Base-by-base conservation (phyloP, 2,888 invertebrate genomes). In the Arenicola marina region DNA sequence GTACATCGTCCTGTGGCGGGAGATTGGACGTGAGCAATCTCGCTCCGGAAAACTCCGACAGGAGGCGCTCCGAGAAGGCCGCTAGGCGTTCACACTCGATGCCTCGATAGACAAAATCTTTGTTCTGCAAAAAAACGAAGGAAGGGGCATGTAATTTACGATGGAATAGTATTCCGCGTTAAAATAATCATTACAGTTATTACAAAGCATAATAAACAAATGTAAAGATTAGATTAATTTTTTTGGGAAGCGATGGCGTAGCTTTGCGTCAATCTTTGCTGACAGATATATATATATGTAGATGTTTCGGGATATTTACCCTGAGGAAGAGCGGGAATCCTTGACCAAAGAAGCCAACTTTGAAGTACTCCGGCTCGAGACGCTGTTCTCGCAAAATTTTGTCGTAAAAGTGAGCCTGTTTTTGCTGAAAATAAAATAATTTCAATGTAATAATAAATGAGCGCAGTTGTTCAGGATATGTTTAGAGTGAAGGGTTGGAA, bases 311-410 rank as follows among this genome's bases (percentile, higher is more conserved):
- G n/a, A 21, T 7, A 59, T 89, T 87, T 85, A 95, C 95, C 85
- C 95, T 88, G 51, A 96, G 92, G 85, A 96, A 96, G n/a, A 93
- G 85, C 2, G 96, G 96, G 80, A 95, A 92, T 44, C 92, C 92
- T 75, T 92, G 89, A 24, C 96, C 97, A 77, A 93, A 96, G 84
- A 95, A 97, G 7, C 95, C 95, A 57, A 97, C 96, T 56, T 95
- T 87, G 82, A 95, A 97, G 82, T 96, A 97, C 83, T 95, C 94
- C 0, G 95, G 95, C 78, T 95, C 95, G 0, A 93, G 93, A 65
- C 96, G 86, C 56, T 93, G 86, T 79, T 93, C 90, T 11, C 90
- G 91, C 78, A 96, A 84, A 73, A 96, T 94, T 66, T 95, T 92
- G 83, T 94, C 93, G 74, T 93, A 90, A 84, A 96, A 95, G 63